Conservation (phyloP, 2,113 vertebrate genomes). For the Deroptyus accipitrinus region DNA sequence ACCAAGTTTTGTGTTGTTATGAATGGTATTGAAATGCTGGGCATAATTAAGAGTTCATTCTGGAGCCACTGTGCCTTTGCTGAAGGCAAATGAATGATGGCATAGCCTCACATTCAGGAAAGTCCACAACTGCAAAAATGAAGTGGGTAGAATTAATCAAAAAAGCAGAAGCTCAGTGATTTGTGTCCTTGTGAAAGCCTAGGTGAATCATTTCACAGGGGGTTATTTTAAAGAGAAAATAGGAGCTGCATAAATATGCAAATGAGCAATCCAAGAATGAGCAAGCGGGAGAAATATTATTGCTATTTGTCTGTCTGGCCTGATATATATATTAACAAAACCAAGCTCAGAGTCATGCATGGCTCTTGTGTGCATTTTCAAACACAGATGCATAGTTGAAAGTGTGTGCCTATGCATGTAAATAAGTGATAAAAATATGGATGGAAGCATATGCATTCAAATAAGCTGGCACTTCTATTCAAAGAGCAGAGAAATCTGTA, state of each 20-base stretch:
- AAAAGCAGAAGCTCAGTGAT: neutral
- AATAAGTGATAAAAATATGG: slow-evolving; percentile 54
- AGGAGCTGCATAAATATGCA: slow-evolving; percentile 34
- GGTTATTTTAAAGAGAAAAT: slow-evolving; percentile 8
- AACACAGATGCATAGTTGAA: slow-evolving; percentile 23
- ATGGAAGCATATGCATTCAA: slow-evolving; percentile 31
- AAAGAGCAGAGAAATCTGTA: neutral
- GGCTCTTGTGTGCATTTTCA: slow-evolving; percentile 25
- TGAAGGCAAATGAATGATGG: neutral
- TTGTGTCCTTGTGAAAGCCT: slow-evolving; percentile 4
- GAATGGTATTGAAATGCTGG: neutral
- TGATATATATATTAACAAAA: slow-evolving; percentile 23
- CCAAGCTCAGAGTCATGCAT: neutral
- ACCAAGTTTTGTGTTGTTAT: neutral
- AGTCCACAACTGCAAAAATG: neutral
- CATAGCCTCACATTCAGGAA: neutral
- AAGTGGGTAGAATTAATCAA: neutral
- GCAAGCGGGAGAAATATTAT: slow-evolving; percentile 26
- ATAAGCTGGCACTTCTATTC: slow-evolving; percentile 31
- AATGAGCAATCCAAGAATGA: slow-evolving; percentile 41
- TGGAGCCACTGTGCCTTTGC: neutral
- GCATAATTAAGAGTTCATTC: neutral
- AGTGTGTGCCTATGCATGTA: slow-evolving; percentile 17
- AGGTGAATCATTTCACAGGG: neutral
- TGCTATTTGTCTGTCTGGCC: neutral